Percentiles rank a stretch among this genome's conserved stretches.
phyloP scores from a whole-genome alignment of 2,888 invertebrate genomes.

The Tachina fera region DNA sequence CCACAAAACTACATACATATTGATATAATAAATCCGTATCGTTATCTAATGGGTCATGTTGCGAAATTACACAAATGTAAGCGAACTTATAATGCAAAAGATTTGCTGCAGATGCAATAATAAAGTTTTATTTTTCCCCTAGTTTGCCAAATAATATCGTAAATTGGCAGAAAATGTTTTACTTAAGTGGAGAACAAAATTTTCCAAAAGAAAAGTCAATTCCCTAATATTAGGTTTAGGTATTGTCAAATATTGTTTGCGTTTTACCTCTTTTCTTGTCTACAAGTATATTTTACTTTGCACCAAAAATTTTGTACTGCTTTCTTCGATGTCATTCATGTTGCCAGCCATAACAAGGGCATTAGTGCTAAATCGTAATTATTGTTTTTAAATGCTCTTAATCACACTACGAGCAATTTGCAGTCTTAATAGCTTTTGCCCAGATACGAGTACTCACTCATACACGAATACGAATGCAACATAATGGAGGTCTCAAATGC shows the following conservation, averaged over 20 bases:
- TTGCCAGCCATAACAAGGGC: background rate
- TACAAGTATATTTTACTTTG: background rate
- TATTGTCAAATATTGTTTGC: background rate
- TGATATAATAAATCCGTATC: no score
- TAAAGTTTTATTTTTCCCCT: background rate
- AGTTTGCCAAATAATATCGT: background rate
- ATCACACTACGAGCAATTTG: constrained; percentile 31
- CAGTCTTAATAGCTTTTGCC: constrained; percentile 41
- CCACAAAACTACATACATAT: no score
- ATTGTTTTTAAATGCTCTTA: constrained; percentile 43
- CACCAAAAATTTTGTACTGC: background rate
- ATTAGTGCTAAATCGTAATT: constrained; percentile 30
- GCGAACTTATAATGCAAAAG: no score
- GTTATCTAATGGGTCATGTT: no score
- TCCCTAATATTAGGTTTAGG: background rate
- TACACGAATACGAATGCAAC: background rate
- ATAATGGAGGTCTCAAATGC: background rate
- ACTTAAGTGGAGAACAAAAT: background rate
- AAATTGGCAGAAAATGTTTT: background rate
- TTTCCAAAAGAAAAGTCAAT: background rate
- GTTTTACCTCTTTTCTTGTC: background rate
- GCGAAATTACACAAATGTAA: no score
- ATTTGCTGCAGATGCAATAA: no score
- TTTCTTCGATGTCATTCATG: background rate
- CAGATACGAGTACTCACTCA: background rate